phyloP scores from a whole-genome alignment of 2,888 invertebrate genomes.

The Scelioninae gen. 1 region DNA sequence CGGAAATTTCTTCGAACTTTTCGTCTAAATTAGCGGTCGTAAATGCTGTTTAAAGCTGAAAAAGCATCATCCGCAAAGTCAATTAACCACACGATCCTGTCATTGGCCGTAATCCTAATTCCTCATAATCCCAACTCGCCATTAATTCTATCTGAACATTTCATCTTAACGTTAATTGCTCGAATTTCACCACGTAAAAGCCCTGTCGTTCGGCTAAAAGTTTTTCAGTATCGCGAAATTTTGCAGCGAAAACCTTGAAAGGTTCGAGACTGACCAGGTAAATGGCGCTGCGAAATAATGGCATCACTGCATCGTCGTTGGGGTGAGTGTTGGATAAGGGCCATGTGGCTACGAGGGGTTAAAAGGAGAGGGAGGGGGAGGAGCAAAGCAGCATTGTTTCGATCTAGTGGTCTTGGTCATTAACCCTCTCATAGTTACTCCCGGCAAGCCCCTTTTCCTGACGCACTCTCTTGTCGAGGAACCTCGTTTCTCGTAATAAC shows the following conservation, averaged over 20 bases:
- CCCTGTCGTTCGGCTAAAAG: conserved; percentile 33
- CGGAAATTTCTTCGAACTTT: no score
- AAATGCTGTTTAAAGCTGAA: not conserved
- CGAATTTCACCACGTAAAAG: conserved; percentile 45
- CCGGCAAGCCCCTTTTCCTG: conserved; percentile 48
- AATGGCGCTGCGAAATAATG: conserved; percentile 65
- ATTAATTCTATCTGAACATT: conserved; percentile 42
- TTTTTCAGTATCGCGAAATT: conserved; percentile 54
- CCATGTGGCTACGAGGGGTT: conserved; percentile 49
- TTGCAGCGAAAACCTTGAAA: conserved; percentile 58
- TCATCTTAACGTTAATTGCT: conserved; percentile 52
- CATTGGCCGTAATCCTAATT: conserved; percentile 33
- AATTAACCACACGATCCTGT: conserved; percentile 16
- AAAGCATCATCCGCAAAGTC: conserved; percentile 19
- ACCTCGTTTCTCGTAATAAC: conserved; percentile 65
- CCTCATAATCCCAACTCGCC: conserved; percentile 4
- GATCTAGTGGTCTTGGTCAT: conserved; percentile 74
- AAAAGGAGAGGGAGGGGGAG: conserved; percentile 21
- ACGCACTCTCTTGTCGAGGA: conserved; percentile 47
- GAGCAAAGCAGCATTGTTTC: conserved; percentile 71
- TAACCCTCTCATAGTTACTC: conserved; percentile 72
- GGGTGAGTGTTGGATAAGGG: conserved; percentile 42
- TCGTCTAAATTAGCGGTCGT: no score
- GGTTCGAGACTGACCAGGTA: conserved; percentile 65
- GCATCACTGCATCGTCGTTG: conserved; percentile 34